Base-by-base conservation (phyloP, 2,888 invertebrate genomes). In the Euzophera pinguis region DNA sequence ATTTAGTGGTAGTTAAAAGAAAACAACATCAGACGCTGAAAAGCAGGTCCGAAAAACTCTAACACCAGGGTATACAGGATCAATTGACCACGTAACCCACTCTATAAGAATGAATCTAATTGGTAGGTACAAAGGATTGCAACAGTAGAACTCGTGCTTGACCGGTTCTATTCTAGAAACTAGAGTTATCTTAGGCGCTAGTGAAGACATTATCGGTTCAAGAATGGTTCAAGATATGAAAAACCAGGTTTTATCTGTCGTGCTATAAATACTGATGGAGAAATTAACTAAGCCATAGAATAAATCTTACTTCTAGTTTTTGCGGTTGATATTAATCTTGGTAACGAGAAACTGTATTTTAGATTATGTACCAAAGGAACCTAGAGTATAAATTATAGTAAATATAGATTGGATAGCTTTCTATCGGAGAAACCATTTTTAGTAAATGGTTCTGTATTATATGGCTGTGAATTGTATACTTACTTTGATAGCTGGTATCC, bases 231-330 rank as follows among this genome's bases (percentile, higher is more conserved):
- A 22, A 22, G 29, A 32, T 16, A n/a, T 45, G 32, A 9, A 10
- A 45, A 32, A 45, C 45, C 45, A 14, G 32, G 45, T 43, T 43
- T 27, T 43, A 29, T 43, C 43, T 12, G 13, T 45, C 16, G 29
- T 14, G 9, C 45, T 45, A 45, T 45, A 34, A 34, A 45, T 45
- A 45, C 5, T 32, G 16, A 45, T 45, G 34, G 45, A 45, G 45
- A 45, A 45, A 45, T 45, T 45, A 43, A 43, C 29, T 29, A 45
- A 45, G 45, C 14, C 7, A 16, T 45, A 34, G 45, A 45, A 27
- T 43, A 27, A 43, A 45, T 32, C 45, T 16, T 10, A 14, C 32
- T 32, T 9, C 32, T 7, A 34, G 45, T 45, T 45, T 45, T 45
- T 45, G 16, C 32, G 13, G 7, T 8, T 43, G 27, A 43, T 43